Evolutionary conservation across 1,140 invertebrate genomes (phyloP).

Genomic region (Drosophila albomicans): DNA sequence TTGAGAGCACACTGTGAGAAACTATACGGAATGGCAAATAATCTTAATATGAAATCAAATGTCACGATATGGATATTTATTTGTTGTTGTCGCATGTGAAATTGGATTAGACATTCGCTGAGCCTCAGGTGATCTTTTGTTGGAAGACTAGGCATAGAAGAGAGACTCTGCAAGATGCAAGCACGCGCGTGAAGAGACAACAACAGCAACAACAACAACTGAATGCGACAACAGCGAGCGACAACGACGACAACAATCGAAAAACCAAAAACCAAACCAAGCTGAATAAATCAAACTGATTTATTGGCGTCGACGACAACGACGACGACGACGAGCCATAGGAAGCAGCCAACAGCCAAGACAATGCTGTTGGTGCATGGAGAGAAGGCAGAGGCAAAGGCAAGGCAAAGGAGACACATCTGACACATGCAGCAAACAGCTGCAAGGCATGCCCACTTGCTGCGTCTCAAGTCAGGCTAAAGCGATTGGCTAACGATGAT

Average conservation of each 20-base stretch:
- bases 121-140: slow-evolving; percentile 57
- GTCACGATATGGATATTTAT: slow-evolving; percentile 77
- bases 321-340: slow-evolving; percentile 46
- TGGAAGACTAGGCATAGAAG: slow-evolving; percentile 34
- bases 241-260: slow-evolving; percentile 26
- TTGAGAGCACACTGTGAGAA: slow-evolving; percentile 7
- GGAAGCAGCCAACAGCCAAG: slow-evolving; percentile 9
- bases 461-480: slow-evolving; percentile 32
- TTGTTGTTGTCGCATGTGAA: slow-evolving; percentile 48
- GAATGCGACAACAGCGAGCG: slow-evolving; percentile 3
- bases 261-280: slow-evolving; percentile 37
- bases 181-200: slow-evolving; percentile 71
- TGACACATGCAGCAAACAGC: slow-evolving; percentile 64
- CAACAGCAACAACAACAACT: slow-evolving; percentile 39
- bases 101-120: slow-evolving; percentile 60
- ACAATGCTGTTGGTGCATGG: slow-evolving; percentile 47
- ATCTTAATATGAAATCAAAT: slow-evolving; percentile 81
- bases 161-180: slow-evolving; percentile 52
- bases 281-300: slow-evolving; percentile 82
- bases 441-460: slow-evolving; percentile 45
- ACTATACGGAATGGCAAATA: slow-evolving; percentile 34
- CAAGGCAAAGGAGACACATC: slow-evolving; percentile 1
- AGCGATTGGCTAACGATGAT: slow-evolving; percentile 18
- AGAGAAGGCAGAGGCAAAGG: slow-evolving; percentile 20
- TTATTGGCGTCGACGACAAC: slow-evolving; percentile 72